Evolutionary conservation across 2,888 invertebrate species (phyloP), one percentile per base, ranked within the genome.

Genomic region (Dastarcus helophoroides): DNA sequence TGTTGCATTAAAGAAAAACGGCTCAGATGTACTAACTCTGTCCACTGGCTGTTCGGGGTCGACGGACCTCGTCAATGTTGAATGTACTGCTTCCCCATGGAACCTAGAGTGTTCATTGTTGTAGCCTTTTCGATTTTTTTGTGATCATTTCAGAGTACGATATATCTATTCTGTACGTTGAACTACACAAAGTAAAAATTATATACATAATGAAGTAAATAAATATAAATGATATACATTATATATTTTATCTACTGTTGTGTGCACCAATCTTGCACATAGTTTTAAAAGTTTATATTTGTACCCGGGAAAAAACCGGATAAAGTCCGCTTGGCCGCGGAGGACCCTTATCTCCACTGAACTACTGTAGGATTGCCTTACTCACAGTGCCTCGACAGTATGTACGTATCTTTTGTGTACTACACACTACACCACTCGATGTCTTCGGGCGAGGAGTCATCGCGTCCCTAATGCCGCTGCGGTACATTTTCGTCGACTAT

Each of bases 281-380:
- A 60, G 58, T 59, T 55, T 54, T 54, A 52, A 58, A 43, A 54
- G 52, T 54, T 51, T 56, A 54, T 46, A 44, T 30, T 28, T 28
- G 13, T 21, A 21, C 22, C 26, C 14, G 15, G 24, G 35, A 31
- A 8, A 32, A 6, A 32, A 19, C 30, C 30, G 30, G 29, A 30
- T 28, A 29, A 16, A 34, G 27, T 22, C 23, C 26, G 33, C 16
- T 28, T 23, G 43, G 43, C 44, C 46, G 46, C 53, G 58, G 58
- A 58, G 46, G 54, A 58, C 58, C 61, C 58, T 17, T 58, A 56
- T 62, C 63, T 69, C 69, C 70, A 71, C 71, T 65, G 65, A 66
- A 62, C 72, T 77, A 77, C 74, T 78, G 78, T 79, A 79, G 79
- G 55, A 61, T 68, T 79, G 79, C 79, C 79, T 79, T 79, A 78